phyloP scores from a whole-genome alignment of 2,113 vertebrate genomes.

The Puffinus mauretanicus region DNA sequence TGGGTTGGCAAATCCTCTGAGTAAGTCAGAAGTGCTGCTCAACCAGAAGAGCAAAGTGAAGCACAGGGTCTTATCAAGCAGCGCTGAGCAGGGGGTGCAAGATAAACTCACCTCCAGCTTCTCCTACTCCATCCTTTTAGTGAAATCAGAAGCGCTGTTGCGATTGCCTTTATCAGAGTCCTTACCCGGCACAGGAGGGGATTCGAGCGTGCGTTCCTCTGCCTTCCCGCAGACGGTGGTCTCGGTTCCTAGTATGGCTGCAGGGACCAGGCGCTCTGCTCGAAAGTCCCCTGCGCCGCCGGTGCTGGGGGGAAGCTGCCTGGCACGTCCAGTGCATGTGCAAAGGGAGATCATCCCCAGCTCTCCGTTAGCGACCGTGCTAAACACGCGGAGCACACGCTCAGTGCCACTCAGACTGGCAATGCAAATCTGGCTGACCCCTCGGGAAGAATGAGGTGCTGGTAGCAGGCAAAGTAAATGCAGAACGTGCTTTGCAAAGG shows the following conservation, averaged over 20 bases:
- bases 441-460: background rate
- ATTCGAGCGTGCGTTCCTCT: fast-evolving
- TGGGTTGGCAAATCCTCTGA: background rate
- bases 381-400: fast-evolving
- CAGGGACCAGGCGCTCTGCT: background rate
- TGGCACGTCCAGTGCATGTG: fast-evolving
- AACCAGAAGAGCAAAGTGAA: background rate
- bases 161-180: background rate
- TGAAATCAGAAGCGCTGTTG: background rate
- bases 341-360: background rate
- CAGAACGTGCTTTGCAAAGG: background rate
- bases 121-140: background rate
- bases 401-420: fast-evolving
- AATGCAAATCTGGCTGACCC: background rate
- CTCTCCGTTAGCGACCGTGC: fast-evolving
- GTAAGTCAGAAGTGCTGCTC: background rate
- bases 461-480: background rate
- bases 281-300: fast-evolving
- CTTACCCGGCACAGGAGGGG: fast-evolving
- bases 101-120: background rate
- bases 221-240: background rate
- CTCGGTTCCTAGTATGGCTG: background rate
- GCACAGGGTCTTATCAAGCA: background rate
- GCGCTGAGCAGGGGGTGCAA: background rate
- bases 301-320: background rate